phyloP scores from a whole-genome alignment of 1,140 invertebrate genomes.

The Portunus trituberculatus region DNA sequence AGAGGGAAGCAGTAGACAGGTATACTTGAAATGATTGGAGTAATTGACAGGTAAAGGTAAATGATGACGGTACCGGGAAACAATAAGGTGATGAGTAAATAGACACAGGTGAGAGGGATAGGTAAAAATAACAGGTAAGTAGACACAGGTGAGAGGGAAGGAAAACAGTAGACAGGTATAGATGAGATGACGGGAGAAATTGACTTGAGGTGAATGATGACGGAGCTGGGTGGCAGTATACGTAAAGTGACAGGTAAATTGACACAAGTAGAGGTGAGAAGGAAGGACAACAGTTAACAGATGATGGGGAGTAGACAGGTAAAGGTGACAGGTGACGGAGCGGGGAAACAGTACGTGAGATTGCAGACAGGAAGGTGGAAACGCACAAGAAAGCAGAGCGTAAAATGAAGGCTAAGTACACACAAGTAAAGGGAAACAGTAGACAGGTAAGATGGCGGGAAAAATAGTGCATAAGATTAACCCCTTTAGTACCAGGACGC shows the following conservation, averaged over 20 bases:
- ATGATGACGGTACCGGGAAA: background rate
- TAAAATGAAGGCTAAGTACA: too few relatives aligned
- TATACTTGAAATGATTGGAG: background rate
- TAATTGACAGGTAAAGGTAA: slow-evolving; percentile 14
- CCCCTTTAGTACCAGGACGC: too few relatives aligned
- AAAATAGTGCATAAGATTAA: background rate
- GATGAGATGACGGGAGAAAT: background rate
- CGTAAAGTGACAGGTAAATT: background rate
- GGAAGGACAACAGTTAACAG: too few relatives aligned
- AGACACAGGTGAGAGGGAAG: background rate
- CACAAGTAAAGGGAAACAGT: background rate
- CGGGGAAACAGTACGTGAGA: background rate
- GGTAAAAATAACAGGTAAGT: too few relatives aligned
- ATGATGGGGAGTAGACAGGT: slow-evolving; percentile 12
- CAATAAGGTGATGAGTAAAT: too few relatives aligned
- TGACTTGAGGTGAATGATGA: background rate
- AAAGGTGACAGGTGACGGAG: background rate
- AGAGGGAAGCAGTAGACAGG: background rate
- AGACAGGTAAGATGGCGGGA: background rate
- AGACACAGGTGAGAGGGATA: background rate
- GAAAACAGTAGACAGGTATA: background rate
- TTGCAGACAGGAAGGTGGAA: too few relatives aligned
- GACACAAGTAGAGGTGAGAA: background rate
- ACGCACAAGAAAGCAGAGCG: too few relatives aligned
- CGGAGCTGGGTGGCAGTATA: too few relatives aligned